Evolutionary conservation across 1,140 invertebrate species (phyloP).

Genomic region (Scaptomyza pallida): DNA sequence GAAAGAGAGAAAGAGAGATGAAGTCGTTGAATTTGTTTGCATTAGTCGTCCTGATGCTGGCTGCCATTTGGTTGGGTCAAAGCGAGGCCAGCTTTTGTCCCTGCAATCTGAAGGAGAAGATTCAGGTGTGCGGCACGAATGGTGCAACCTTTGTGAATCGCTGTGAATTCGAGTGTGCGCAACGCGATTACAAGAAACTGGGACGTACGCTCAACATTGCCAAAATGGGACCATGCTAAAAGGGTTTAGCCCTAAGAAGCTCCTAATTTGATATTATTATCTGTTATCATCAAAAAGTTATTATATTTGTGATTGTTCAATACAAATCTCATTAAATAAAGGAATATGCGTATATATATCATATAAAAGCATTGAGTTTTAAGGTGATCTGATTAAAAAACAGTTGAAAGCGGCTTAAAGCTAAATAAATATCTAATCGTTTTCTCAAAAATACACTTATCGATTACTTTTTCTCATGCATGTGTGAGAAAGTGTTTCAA

Average conservation of each 20-base stretch:
- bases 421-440: no score
- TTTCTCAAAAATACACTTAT: no score
- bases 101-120: constrained; percentile 64
- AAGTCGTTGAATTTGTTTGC: constrained; percentile 56
- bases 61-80: constrained; percentile 24
- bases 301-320: neutral
- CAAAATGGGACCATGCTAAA: constrained; percentile 51
- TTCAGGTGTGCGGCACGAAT: constrained; percentile 69
- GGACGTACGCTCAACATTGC: constrained; percentile 51
- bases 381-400: no score
- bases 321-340: constrained; percentile 1
- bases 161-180: constrained; percentile 77
- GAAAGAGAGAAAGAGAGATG: no score
- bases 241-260: neutral
- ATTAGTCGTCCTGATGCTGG: constrained; percentile 41
- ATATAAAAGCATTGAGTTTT: no score
- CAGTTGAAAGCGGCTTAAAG: no score
- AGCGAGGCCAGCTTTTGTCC: constrained; percentile 64
- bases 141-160: constrained; percentile 74
- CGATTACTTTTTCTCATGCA: neutral
- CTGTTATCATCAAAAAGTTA: neutral
- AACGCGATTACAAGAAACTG: constrained; percentile 62
- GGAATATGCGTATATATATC: no score
- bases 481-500: constrained; percentile 3
- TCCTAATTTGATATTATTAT: neutral